These are phyloP conservation scores for Spodoptera picta DNA, from an alignment of 2,888 invertebrate genomes.

Conservation along the genomic window DNA sequence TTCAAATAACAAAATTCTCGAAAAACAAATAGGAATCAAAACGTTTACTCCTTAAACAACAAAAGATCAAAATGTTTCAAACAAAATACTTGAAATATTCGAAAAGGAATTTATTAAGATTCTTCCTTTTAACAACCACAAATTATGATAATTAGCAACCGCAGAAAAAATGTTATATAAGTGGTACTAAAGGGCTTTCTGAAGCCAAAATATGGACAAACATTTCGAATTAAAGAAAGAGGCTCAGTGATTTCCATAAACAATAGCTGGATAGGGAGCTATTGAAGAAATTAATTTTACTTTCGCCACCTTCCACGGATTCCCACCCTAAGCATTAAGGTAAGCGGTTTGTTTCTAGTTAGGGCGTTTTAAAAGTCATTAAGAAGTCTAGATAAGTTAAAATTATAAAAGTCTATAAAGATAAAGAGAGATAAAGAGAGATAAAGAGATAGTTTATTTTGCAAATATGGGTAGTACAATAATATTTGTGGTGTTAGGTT, in stretches of 20 bases:
- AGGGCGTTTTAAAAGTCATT: slow-evolving; percentile 12
- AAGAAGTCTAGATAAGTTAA: background rate
- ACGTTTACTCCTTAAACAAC: slow-evolving; percentile 15
- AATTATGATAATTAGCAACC: slow-evolving; percentile 39
- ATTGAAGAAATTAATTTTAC: slow-evolving; percentile 44
- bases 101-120: slow-evolving; percentile 17
- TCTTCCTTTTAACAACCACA: slow-evolving; percentile 26
- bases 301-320: slow-evolving; percentile 12
- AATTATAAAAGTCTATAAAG: no score
- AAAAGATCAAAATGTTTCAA: slow-evolving; percentile 26
- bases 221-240: slow-evolving; percentile 25
- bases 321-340: slow-evolving; percentile 27
- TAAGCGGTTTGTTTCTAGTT: slow-evolving; percentile 17
- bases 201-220: slow-evolving; percentile 26
- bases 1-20: no score
- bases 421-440: no score
- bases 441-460: no score
- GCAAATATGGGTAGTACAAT: no score
- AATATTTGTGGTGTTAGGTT: no score
- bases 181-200: slow-evolving; percentile 27
- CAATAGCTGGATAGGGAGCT: slow-evolving; percentile 38
- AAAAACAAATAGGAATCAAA: slow-evolving; percentile 1
- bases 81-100: slow-evolving; percentile 1
- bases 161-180: slow-evolving; percentile 27
- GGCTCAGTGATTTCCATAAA: slow-evolving; percentile 33